phyloP scores from a whole-genome alignment of 2,888 invertebrate species.

The Macroteleia sp. region DNA sequence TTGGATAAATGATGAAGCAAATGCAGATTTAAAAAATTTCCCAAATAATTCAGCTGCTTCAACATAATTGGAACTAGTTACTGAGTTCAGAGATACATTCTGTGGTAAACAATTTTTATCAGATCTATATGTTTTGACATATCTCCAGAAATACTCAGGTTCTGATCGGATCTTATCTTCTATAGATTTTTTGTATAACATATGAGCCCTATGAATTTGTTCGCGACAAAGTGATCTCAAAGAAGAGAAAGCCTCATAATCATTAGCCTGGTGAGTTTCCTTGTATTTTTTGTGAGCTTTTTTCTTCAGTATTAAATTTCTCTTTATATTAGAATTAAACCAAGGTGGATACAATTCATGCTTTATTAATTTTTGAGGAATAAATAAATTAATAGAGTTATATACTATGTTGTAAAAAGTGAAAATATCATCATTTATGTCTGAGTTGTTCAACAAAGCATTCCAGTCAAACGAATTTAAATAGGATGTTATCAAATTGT shows the following conservation, averaged over 20 bases:
- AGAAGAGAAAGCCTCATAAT: not conserved
- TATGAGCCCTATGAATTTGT: not conserved
- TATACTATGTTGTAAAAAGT: constrained; percentile 3
- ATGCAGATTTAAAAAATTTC: not conserved
- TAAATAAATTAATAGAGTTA: not conserved
- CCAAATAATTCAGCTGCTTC: constrained; percentile 1
- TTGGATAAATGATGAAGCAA: not conserved
- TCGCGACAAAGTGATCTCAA: not conserved
- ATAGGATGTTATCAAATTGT: not conserved
- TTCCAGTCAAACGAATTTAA: constrained; percentile 8
- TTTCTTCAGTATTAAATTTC: not conserved
- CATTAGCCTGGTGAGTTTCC: not conserved
- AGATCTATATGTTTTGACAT: not conserved
- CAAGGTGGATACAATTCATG: not conserved
- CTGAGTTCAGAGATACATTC: not conserved
- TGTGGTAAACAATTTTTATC: not conserved
- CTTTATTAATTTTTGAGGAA: not conserved
- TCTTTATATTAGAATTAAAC: too few relatives aligned
- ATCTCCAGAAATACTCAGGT: not conserved
- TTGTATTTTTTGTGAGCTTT: not conserved
- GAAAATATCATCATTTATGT: constrained; percentile 1
- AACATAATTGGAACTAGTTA: not conserved
- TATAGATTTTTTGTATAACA: not conserved
- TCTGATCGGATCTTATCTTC: not conserved
- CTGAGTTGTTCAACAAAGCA: not conserved